These are phyloP conservation scores for Drosophila stalkeri DNA, from an alignment of 2,888 invertebrate genomes.

Conservation along the genomic window DNA sequence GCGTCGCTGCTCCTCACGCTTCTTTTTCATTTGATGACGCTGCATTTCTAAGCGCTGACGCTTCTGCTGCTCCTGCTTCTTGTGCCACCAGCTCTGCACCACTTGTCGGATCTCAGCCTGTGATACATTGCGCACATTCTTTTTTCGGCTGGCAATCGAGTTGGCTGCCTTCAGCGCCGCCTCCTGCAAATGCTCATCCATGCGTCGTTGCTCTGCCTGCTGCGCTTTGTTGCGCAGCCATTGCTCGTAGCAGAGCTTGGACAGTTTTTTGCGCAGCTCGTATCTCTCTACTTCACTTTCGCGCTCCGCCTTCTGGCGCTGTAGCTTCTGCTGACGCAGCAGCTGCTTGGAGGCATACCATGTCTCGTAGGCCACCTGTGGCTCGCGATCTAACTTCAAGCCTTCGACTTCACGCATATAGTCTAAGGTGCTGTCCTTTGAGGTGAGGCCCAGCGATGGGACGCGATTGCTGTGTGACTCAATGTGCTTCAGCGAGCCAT, in stretches of 20 bases:
- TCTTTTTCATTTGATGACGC: constrained; percentile 31
- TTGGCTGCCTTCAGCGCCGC: constrained; percentile 3
- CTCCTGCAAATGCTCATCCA: constrained; percentile 17
- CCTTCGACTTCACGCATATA: constrained; percentile 28
- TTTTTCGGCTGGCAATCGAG: not conserved
- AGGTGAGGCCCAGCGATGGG: constrained; percentile 74
- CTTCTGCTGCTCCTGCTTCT: constrained; percentile 71
- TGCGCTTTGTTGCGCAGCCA: constrained; percentile 76
- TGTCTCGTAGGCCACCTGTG: constrained; percentile 77
- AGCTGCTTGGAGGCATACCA: constrained; percentile 82
- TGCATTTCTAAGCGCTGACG: constrained; percentile 65
- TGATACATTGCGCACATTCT: constrained; percentile 31
- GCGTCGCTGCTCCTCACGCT: constrained; percentile 56
- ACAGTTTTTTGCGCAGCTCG: constrained; percentile 65
- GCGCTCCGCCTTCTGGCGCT: constrained; percentile 40
- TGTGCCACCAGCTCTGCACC: constrained; percentile 53
- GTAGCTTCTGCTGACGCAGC: constrained; percentile 16
- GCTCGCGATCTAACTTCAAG: constrained; percentile 45
- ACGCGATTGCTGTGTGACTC: constrained; percentile 62
- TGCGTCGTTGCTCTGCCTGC: constrained; percentile 33
- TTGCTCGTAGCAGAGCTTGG: constrained; percentile 73
- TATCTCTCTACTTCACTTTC: constrained; percentile 50
- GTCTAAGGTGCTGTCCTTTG: constrained; percentile 54
- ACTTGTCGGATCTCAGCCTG: constrained; percentile 45
- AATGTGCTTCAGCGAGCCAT: constrained; percentile 27